A percentile compares a stretch with the other conserved stretches of the same genome.
Conservation (phyloP, 2,888 invertebrate genomes). For the Hylaea fasciaria region DNA sequence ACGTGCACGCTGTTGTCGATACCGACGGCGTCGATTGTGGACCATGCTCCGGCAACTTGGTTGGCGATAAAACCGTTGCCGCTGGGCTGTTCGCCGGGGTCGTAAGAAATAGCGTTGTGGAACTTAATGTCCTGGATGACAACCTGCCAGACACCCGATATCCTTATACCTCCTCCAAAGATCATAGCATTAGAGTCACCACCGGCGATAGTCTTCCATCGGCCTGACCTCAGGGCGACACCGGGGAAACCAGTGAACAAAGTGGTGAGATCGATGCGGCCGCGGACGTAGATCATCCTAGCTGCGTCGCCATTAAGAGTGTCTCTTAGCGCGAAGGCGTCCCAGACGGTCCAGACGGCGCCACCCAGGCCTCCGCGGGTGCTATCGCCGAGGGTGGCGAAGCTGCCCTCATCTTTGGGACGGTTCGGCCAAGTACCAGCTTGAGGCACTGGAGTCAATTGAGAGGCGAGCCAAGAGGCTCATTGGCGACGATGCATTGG, state of each 20-base stretch:
- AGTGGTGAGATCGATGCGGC: constrained; percentile 29
- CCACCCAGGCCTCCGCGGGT: constrained; percentile 30
- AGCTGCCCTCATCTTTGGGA: constrained; percentile 11
- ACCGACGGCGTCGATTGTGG: constrained; percentile 25
- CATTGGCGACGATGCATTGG: too few relatives aligned
- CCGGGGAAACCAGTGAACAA: constrained; percentile 30
- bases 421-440: too few relatives aligned
- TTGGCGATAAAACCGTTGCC: constrained; percentile 34
- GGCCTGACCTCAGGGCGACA: constrained; percentile 16
- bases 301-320: constrained; percentile 8
- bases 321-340: constrained; percentile 29
- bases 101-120: constrained; percentile 33
- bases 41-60: constrained; percentile 22
- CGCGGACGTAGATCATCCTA: constrained; percentile 30
- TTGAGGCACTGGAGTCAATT: too few relatives aligned
- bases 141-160: constrained; percentile 4
- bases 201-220: constrained; percentile 26
- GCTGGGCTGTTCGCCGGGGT: constrained; percentile 29
- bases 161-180: constrained; percentile 23
- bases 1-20: constrained; percentile 3
- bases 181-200: constrained; percentile 27
- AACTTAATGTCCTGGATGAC: constrained; percentile 31
- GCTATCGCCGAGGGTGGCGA: constrained; percentile 7
- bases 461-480: too few relatives aligned
- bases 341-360: constrained; percentile 34